Conservation (phyloP, 2,888 invertebrate genomes). For the Agelastica alni region DNA sequence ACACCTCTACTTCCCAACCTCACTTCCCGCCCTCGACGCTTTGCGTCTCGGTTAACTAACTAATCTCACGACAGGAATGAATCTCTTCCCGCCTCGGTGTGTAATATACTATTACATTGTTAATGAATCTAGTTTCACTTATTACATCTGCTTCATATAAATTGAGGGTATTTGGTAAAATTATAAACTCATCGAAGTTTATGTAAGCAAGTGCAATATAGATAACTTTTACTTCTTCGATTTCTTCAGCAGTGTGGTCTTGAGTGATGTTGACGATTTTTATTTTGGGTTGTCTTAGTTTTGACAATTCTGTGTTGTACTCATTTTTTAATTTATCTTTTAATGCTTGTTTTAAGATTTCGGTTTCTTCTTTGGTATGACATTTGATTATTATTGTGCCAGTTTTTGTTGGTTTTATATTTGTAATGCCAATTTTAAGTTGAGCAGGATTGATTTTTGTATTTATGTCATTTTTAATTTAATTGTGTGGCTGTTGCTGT, state of each 20-base stretch:
- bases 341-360: constrained; percentile 4
- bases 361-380: not conserved
- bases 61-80: too few species aligned
- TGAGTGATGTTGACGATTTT: not conserved
- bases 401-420: not conserved
- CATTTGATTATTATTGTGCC: constrained; percentile 4
- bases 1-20: too few species aligned
- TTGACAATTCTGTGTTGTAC: not conserved
- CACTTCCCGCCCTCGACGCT: too few species aligned
- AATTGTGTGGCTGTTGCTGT: not conserved
- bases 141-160: too few species aligned
- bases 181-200: too few species aligned
- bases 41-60: too few species aligned
- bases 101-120: too few species aligned
- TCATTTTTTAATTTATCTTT: not conserved
- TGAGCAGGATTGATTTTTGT: not conserved
- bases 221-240: too few species aligned
- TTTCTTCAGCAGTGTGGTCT: not conserved
- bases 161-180: too few species aligned
- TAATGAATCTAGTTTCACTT: too few species aligned
- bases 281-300: not conserved
- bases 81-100: too few species aligned
- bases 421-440: not conserved
- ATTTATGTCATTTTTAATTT: not conserved
- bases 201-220: too few species aligned